Conservation (phyloP, 2,888 invertebrate species). For the Callinectes sapidus region DNA sequence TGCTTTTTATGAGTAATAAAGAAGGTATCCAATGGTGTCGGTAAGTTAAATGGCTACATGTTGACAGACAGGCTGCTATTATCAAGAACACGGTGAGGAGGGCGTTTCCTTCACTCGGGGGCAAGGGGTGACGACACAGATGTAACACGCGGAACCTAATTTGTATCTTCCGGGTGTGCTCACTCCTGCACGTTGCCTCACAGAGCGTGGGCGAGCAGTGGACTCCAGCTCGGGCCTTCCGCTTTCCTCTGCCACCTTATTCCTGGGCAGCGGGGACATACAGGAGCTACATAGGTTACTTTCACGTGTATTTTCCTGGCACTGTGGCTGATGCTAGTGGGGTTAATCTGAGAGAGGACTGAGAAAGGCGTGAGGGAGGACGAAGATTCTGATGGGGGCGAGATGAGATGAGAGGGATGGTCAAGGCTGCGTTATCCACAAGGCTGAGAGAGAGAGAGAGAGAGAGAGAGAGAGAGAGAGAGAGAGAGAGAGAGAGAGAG, state of each 20-base stretch:
- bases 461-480: too few relatives aligned
- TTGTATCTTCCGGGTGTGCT: neutral
- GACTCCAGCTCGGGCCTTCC: too few relatives aligned
- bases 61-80: neutral
- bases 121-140: neutral
- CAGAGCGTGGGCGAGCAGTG: too few relatives aligned
- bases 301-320: neutral
- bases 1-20: neutral
- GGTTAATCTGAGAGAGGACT: neutral
- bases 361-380: neutral
- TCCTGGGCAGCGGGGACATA: too few relatives aligned
- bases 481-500: constrained; percentile 1
- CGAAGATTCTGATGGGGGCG: neutral
- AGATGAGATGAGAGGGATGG: neutral
- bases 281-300: neutral
- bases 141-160: neutral
- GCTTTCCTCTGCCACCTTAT: too few relatives aligned
- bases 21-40: neutral
- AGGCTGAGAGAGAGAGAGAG: too few relatives aligned
- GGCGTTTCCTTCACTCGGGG: neutral
- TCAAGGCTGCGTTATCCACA: too few relatives aligned
- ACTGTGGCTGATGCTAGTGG: neutral
- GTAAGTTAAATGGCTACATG: too few relatives aligned
- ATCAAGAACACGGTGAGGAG: neutral
- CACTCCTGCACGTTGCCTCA: too few relatives aligned